These are phyloP conservation scores for Steinernema feltiae DNA, from an alignment of 1,140 invertebrate species.

Conservation along the genomic window DNA sequence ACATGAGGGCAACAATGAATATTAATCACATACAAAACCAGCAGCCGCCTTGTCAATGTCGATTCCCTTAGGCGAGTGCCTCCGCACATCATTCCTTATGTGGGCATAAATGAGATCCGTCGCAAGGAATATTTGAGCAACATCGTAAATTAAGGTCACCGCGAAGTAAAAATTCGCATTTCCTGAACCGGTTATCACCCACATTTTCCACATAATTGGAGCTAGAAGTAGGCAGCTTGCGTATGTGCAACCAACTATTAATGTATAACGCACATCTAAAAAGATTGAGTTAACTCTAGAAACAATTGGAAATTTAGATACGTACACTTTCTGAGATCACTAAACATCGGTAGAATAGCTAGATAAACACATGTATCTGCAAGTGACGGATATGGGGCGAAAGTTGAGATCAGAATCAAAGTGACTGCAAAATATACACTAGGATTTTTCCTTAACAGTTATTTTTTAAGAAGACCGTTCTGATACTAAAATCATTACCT, in stretches of 20 bases:
- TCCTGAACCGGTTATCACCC: conserved; percentile 94
- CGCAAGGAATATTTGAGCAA: conserved; percentile 66
- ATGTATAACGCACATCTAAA: conserved; percentile 72
- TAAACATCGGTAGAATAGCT: conserved; percentile 81
- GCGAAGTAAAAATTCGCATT: conserved; percentile 99
- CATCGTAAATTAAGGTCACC: conserved; percentile 85
- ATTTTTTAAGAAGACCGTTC: neutral
- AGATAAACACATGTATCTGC: conserved; percentile 89
- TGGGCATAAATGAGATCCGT: neutral
- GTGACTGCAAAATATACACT: conserved; percentile 77
- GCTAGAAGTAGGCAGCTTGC: conserved; percentile 79
- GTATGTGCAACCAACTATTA: conserved; percentile 81
- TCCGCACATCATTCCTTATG: neutral
- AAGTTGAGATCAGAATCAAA: conserved; percentile 77
- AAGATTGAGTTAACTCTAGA: conserved; percentile 10
- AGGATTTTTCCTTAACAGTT: conserved; percentile 67
- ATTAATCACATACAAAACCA: neutral
- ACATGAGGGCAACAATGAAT: neutral
- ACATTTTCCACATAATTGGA: conserved; percentile 90
- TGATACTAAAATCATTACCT: conserved; percentile 59
- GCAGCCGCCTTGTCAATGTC: conserved; percentile 28
- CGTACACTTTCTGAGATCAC: conserved; percentile 77
- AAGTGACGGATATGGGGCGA: conserved; percentile 91
- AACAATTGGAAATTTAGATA: conserved; percentile 60
- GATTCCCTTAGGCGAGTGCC: neutral